Conservation (phyloP, 2,888 invertebrate species). For the Pseudeuparius sepicola region DNA sequence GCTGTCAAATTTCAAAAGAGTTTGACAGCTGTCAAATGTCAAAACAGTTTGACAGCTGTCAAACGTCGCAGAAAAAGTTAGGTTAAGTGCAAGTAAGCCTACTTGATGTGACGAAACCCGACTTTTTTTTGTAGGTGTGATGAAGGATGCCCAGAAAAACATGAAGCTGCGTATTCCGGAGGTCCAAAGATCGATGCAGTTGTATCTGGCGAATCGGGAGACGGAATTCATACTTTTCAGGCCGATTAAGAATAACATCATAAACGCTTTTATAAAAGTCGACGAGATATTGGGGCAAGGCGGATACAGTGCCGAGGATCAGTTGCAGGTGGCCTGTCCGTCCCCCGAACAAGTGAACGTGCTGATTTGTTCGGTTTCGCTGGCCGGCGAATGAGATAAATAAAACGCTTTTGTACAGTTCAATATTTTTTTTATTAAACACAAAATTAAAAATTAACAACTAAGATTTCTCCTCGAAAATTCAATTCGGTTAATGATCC, state of each 20-base stretch:
- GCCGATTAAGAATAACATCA: conserved; percentile 88
- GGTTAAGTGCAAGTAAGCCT: too few species aligned
- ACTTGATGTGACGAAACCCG: not conserved
- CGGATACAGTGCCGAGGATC: conserved; percentile 73
- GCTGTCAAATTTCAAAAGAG: too few species aligned
- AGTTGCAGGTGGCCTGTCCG: conserved; percentile 79
- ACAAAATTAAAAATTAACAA: too few species aligned
- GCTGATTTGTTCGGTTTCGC: conserved; percentile 70
- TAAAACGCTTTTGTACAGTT: conserved; percentile 6
- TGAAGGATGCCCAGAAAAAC: conserved; percentile 66
- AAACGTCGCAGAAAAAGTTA: too few species aligned
- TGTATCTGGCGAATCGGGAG: conserved; percentile 92
- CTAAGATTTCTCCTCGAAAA: too few species aligned
- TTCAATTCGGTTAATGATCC: too few species aligned
- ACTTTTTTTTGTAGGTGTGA: conserved; percentile 33
- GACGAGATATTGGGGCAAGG: conserved; percentile 64
- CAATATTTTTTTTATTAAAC: too few species aligned
- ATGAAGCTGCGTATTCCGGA: conserved; percentile 72
- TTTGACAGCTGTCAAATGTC: too few species aligned
- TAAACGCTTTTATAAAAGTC: conserved; percentile 77
- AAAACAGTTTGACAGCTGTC: not conserved
- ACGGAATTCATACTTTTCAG: conserved; percentile 95
- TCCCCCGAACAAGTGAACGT: conserved; percentile 90
- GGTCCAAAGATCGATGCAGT: conserved; percentile 81
- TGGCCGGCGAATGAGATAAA: conserved; percentile 41